These are phyloP conservation scores for Hedya salicella DNA, from an alignment of 2,888 invertebrate genomes.

Conservation along the genomic window DNA sequence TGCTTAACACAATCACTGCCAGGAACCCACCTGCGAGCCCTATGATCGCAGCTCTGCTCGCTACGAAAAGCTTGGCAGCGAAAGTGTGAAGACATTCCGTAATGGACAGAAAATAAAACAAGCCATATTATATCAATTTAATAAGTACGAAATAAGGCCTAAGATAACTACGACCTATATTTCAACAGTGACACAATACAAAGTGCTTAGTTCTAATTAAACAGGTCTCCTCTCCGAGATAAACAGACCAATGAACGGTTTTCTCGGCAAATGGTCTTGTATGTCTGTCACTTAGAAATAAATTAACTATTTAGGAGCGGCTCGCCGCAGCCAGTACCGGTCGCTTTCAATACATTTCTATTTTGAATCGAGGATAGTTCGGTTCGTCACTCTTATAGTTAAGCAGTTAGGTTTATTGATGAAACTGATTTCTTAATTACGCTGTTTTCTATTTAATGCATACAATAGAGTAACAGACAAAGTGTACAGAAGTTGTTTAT, in stretches of 20 bases:
- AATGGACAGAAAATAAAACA: no score
- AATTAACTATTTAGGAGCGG: constrained; percentile 34
- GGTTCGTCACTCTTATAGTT: constrained; percentile 15
- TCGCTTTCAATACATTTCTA: constrained; percentile 15
- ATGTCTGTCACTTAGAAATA: constrained; percentile 35
- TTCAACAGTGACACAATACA: constrained; percentile 25
- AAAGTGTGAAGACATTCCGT: no score
- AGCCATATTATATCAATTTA: not conserved
- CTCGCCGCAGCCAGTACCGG: constrained; percentile 6
- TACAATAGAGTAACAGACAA: no score
- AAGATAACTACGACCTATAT: constrained; percentile 17
- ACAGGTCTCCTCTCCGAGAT: constrained; percentile 36
- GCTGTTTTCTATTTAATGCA: no score
- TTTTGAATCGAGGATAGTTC: not conserved
- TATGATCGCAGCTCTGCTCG: no score
- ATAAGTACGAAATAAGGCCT: not conserved
- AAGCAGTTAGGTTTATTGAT: constrained; percentile 30
- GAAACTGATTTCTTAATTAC: no score
- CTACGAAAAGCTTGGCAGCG: no score
- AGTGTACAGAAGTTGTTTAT: no score
- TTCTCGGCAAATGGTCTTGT: constrained; percentile 39
- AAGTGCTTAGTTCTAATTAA: constrained; percentile 35
- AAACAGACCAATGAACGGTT: constrained; percentile 41
- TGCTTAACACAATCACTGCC: no score
- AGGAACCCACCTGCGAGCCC: no score